These are phyloP conservation scores for Pogonognathellus flavescens DNA, from an alignment of 1,140 invertebrate species.

Conservation along the genomic window DNA sequence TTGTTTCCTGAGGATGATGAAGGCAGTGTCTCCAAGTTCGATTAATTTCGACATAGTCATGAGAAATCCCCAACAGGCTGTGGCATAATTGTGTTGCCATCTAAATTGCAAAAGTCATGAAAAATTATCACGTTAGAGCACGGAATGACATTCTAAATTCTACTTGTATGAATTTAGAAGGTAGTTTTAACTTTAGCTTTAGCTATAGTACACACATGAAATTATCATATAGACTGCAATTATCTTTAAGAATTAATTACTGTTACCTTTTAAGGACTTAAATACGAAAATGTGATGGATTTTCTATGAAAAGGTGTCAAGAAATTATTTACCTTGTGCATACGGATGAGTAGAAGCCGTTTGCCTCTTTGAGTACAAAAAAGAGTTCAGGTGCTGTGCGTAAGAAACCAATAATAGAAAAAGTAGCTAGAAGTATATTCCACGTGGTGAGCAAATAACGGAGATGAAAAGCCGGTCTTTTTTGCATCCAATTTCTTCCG, in stretches of 20 bases:
- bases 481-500: constrained; percentile 93
- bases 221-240: too few relatives aligned
- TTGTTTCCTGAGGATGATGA: constrained; percentile 76
- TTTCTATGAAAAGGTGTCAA: neutral
- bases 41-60: constrained; percentile 74
- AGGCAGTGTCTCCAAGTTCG: constrained; percentile 69
- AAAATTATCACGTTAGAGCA: neutral
- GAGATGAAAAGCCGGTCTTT: constrained; percentile 88
- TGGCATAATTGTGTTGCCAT: constrained; percentile 59
- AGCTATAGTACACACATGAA: too few relatives aligned
- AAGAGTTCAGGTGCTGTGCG: constrained; percentile 90
- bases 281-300: neutral
- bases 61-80: constrained; percentile 72
- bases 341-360: constrained; percentile 93
- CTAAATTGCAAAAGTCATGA: neutral
- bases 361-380: constrained; percentile 82
- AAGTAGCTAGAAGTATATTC: constrained; percentile 92
- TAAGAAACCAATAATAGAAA: constrained; percentile 92
- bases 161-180: too few relatives aligned
- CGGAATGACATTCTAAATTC: too few relatives aligned
- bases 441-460: constrained; percentile 87
- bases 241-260: too few relatives aligned
- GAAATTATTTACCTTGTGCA: constrained; percentile 75
- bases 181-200: too few relatives aligned
- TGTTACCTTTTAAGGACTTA: too few relatives aligned